A percentile compares a stretch with the other conserved stretches of the same genome.
These are phyloP conservation scores for Vombatus ursinus DNA, from an alignment of 2,113 vertebrate genomes.

Conservation along the genomic window DNA sequence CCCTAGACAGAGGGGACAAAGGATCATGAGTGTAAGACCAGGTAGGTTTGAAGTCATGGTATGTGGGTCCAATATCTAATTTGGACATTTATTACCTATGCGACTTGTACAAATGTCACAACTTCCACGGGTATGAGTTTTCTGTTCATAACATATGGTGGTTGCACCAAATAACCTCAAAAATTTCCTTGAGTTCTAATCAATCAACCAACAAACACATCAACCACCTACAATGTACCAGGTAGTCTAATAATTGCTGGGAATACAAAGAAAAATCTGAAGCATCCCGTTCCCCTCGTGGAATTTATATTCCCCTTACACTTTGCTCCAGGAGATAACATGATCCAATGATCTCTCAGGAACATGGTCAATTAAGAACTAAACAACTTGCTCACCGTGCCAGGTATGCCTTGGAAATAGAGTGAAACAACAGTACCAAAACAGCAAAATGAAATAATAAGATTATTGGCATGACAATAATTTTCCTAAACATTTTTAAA, in stretches of 20 bases:
- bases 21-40: neutral
- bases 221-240: neutral
- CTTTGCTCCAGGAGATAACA: neutral
- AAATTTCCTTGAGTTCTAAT: neutral
- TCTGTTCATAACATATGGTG: neutral
- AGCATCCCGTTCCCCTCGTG: neutral
- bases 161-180: neutral
- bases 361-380: neutral
- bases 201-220: neutral
- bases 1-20: constrained; percentile 23
- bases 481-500: neutral
- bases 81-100: neutral
- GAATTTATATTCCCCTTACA: neutral
- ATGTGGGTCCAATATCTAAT: neutral
- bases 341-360: neutral
- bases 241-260: neutral
- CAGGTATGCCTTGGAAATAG: neutral
- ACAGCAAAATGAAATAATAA: neutral
- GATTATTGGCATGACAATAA: neutral
- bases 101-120: neutral
- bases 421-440: neutral
- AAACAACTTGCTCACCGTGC: neutral
- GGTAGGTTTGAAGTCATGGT: neutral
- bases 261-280: neutral
- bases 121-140: neutral